Conservation (phyloP, 2,888 invertebrate species). For the Cyclophora punctaria region DNA sequence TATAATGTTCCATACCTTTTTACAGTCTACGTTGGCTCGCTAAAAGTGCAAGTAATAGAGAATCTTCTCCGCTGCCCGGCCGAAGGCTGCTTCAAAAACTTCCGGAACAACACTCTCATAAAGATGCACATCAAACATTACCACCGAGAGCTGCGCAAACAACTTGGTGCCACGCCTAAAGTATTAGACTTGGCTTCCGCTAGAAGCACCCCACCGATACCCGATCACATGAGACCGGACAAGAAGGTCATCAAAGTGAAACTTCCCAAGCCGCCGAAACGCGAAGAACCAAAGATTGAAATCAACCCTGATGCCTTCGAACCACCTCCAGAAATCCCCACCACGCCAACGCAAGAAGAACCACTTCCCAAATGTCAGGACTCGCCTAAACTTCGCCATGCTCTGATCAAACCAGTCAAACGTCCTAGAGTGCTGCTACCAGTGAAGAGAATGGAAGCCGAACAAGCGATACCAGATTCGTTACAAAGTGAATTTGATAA, state of each 20-base stretch:
- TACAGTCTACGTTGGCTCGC: constrained; percentile 73
- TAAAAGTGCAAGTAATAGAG: constrained; percentile 81
- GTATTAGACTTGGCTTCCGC: constrained; percentile 90
- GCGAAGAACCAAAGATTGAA: constrained; percentile 29
- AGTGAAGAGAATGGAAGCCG: constrained; percentile 41
- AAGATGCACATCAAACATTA: constrained; percentile 97
- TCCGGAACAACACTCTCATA: constrained; percentile 91
- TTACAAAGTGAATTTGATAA: constrained; percentile 23
- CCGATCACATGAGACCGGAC: constrained; percentile 24
- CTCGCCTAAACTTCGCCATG: constrained; percentile 57
- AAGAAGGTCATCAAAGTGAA: constrained; percentile 49
- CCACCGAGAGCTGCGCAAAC: constrained; percentile 84
- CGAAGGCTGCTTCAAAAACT: constrained; percentile 89
- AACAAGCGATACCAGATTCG: constrained; percentile 18
- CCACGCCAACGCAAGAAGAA: constrained; percentile 22
- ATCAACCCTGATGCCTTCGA: background rate
- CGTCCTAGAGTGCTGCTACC: constrained; percentile 56
- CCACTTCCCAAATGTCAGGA: constrained; percentile 36
- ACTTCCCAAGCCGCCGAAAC: constrained; percentile 45
- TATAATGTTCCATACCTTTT: constrained; percentile 7
- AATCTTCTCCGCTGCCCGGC: constrained; percentile 83
- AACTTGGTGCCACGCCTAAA: constrained; percentile 87
- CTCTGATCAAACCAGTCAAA: constrained; percentile 49
- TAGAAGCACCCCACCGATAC: constrained; percentile 67
- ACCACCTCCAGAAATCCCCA: constrained; percentile 18